phyloP scores from a whole-genome alignment of 2,888 invertebrate species.

The Apantesis nais region DNA sequence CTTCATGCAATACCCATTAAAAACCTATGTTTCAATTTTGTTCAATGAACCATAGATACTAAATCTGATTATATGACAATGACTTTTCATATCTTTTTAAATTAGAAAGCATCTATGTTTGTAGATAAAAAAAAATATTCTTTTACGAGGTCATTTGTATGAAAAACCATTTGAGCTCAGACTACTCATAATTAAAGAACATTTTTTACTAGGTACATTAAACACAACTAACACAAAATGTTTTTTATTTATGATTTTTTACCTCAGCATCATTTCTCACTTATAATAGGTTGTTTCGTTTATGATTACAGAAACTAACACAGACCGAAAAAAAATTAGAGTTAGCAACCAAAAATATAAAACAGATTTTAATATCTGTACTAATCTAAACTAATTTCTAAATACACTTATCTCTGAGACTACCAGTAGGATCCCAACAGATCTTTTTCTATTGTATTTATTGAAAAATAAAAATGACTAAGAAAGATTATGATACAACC shows the following conservation, averaged over 20 bases:
- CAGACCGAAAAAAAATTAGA: not conserved
- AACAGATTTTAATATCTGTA: not conserved
- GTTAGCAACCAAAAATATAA: not conserved
- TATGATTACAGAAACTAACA: not conserved
- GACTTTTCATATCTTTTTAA: not conserved
- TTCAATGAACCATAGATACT: not conserved
- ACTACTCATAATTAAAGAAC: not conserved
- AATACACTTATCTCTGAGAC: not conserved
- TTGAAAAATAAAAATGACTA: not conserved
- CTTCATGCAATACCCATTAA: not conserved
- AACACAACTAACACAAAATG: not conserved
- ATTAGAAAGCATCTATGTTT: not conserved
- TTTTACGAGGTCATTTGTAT: not conserved
- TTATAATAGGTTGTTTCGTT: not conserved
- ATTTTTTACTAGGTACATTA: not conserved
- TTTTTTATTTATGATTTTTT: not conserved
- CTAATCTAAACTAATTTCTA: not conserved
- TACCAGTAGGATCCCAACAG: not conserved
- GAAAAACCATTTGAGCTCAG: not conserved
- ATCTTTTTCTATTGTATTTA: not conserved
- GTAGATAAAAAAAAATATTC: not conserved
- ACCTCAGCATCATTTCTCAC: not conserved
- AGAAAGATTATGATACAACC: not conserved
- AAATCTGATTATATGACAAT: not conserved
- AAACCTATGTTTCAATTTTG: not conserved